phyloP scores from a whole-genome alignment of 1,140 invertebrate genomes.

The Psix sp. region DNA sequence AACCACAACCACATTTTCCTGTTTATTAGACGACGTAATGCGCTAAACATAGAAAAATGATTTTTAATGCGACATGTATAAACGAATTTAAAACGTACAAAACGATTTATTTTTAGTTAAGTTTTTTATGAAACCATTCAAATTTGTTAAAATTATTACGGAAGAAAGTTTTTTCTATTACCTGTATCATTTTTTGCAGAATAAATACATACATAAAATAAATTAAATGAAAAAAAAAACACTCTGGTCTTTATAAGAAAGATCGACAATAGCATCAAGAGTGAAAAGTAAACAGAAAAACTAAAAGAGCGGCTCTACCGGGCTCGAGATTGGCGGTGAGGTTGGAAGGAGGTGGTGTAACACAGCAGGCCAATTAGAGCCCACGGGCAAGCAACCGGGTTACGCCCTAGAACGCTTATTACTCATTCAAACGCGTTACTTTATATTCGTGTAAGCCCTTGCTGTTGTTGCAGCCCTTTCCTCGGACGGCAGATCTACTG shows the following conservation, averaged over 20 bases:
- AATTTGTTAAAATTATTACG: no score
- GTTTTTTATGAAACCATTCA: no score
- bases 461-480: slow-evolving; percentile 55
- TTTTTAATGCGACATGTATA: background rate
- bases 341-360: slow-evolving; percentile 57
- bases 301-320: no score
- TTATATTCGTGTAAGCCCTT: slow-evolving; percentile 64
- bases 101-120: no score
- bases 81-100: no score
- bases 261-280: no score
- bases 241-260: no score
- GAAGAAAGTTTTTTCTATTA: no score
- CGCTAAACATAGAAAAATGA: slow-evolving; percentile 2
- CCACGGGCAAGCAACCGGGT: slow-evolving; percentile 68
- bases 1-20: slow-evolving; percentile 1
- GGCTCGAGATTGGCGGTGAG: background rate
- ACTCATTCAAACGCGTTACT: slow-evolving; percentile 73
- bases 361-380: slow-evolving; percentile 72
- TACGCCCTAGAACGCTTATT: slow-evolving; percentile 74
- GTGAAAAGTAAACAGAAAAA: slow-evolving; percentile 6
- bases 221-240: no score
- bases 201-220: no score
- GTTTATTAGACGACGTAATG: slow-evolving; percentile 20
- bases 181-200: no score
- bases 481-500: slow-evolving; percentile 32